A percentile compares a stretch with the other conserved stretches of the same genome.
Evolutionary conservation across 2,113 vertebrate species (phyloP).

Genomic region (Trematocara marginatum): DNA sequence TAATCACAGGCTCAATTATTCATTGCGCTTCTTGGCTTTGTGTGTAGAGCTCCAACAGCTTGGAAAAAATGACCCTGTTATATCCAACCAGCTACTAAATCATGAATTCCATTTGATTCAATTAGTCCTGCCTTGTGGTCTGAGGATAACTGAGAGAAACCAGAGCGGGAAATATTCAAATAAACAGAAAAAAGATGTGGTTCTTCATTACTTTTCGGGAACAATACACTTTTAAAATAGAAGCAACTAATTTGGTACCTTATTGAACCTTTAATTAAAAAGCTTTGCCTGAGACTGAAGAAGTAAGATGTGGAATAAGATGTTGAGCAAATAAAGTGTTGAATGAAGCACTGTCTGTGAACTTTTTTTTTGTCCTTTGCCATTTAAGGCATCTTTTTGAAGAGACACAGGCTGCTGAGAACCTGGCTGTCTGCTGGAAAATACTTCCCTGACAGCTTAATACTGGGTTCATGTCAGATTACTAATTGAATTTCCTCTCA

Average conservation of each 20-base stretch:
- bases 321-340: background rate
- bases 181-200: background rate
- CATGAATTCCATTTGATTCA: slow-evolving; percentile 53
- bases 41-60: slow-evolving; percentile 45
- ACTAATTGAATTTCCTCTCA: slow-evolving; percentile 62
- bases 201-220: background rate
- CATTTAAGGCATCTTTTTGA: slow-evolving; percentile 30
- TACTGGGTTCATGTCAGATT: slow-evolving; percentile 55
- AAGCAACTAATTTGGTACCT: background rate
- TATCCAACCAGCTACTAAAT: slow-evolving; percentile 60
- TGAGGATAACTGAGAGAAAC: slow-evolving; percentile 8
- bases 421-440: slow-evolving; percentile 54
- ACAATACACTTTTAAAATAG: background rate
- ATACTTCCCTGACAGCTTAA: slow-evolving; percentile 60
- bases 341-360: slow-evolving; percentile 6
- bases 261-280: background rate
- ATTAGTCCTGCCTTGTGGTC: slow-evolving; percentile 46
- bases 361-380: slow-evolving; percentile 8
- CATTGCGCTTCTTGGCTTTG: slow-evolving; percentile 36
- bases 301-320: slow-evolving; percentile 7
- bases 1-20: slow-evolving; percentile 52
- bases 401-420: slow-evolving; percentile 37
- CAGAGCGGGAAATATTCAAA: background rate
- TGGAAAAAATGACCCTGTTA: slow-evolving; percentile 50
- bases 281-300: background rate